Conservation (phyloP, 2,113 vertebrate genomes). For the Centrocercus urophasianus region DNA sequence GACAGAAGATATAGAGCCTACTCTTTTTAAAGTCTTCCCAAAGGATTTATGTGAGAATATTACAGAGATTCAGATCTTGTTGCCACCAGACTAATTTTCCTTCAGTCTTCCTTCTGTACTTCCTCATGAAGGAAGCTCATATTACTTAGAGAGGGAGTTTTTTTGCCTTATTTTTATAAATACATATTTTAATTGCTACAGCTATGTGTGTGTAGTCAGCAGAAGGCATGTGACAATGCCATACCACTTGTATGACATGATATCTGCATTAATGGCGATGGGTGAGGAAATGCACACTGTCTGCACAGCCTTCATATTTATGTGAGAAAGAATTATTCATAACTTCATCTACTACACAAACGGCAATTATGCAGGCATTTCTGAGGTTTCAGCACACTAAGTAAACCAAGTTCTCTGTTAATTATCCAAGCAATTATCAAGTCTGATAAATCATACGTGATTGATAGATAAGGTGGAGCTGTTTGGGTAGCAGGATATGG, state of each 20-base stretch:
- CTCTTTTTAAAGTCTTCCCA: slow-evolving; percentile 70
- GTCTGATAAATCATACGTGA: slow-evolving; percentile 77
- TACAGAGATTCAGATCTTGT: slow-evolving; percentile 31
- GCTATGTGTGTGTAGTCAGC: background rate
- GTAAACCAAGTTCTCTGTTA: slow-evolving; percentile 70
- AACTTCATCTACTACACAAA: slow-evolving; percentile 66
- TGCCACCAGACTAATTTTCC: slow-evolving; percentile 30
- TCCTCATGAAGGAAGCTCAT: slow-evolving; percentile 5
- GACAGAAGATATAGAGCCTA: slow-evolving; percentile 71
- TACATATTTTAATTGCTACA: slow-evolving; percentile 25
- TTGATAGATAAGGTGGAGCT: slow-evolving; percentile 73
- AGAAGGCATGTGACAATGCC: background rate
- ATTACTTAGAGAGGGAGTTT: background rate
- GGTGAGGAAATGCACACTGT: slow-evolving; percentile 59
- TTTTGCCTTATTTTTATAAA: background rate
- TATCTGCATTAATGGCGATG: slow-evolving; percentile 49
- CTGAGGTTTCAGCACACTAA: slow-evolving; percentile 54
- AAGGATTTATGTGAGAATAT: slow-evolving; percentile 66
- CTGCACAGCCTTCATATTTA: slow-evolving; percentile 52
- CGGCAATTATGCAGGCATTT: slow-evolving; percentile 71
- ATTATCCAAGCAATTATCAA: slow-evolving; percentile 77
- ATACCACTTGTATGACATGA: slow-evolving; percentile 27
- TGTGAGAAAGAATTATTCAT: slow-evolving; percentile 74
- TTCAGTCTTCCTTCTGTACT: slow-evolving; percentile 32
- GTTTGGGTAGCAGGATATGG: slow-evolving; percentile 68